Evolutionary conservation across 2,888 invertebrate species (phyloP).

Genomic region (Papilio protenor): DNA sequence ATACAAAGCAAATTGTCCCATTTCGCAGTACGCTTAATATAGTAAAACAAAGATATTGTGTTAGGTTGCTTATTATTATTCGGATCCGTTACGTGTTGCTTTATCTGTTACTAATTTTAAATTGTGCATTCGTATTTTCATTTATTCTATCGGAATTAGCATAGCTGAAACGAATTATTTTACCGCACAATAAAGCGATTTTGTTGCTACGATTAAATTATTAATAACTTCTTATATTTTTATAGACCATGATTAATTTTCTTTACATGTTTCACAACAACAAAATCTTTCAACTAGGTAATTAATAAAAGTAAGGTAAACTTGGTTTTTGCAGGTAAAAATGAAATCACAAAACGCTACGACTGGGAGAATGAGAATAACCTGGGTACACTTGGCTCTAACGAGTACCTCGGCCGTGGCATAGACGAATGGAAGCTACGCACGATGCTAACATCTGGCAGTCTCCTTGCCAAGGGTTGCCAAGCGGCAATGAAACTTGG

Average conservation of each 20-base stretch:
- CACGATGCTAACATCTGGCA: conserved; percentile 74
- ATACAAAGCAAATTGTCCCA: neutral
- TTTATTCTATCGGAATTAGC: neutral
- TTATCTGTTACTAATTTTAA: conserved; percentile 4
- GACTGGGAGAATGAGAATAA: conserved; percentile 76
- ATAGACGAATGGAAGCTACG: conserved; percentile 74
- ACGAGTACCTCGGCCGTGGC: conserved; percentile 71
- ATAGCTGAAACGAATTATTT: conserved; percentile 8
- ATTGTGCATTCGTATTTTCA: neutral
- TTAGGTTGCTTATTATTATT: neutral
- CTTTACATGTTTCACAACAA: neutral
- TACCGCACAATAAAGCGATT: neutral
- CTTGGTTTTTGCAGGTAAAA: conserved; percentile 54
- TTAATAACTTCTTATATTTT: neutral
- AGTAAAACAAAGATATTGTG: neutral
- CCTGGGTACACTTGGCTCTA: conserved; percentile 69
- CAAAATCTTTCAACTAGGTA: no score
- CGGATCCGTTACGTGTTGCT: neutral
- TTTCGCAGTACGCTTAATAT: neutral
- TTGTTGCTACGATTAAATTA: neutral
- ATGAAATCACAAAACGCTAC: conserved; percentile 57
- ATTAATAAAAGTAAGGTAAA: neutral
- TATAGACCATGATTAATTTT: neutral
- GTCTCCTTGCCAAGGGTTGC: conserved; percentile 76
- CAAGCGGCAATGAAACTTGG: conserved; percentile 77